Percentiles rank a stretch among this genome's conserved stretches.
phyloP scores from a whole-genome alignment of 2,113 vertebrate genomes.

The Dipodomys ordii region DNA sequence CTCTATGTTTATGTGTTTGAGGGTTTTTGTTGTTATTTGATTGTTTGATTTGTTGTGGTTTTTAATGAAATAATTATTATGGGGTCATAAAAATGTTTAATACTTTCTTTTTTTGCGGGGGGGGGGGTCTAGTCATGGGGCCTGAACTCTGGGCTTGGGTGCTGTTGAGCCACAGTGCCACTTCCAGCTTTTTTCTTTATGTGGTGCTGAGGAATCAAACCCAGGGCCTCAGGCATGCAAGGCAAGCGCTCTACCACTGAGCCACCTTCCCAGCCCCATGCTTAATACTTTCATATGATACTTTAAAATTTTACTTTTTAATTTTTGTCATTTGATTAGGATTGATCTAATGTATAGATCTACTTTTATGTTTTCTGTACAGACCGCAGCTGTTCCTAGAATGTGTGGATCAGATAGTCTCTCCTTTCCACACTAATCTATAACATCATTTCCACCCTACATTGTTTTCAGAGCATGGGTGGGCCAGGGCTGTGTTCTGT shows the following conservation, averaged over 20 bases:
- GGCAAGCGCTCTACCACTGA: too few species aligned
- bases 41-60: background rate
- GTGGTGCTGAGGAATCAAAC: too few species aligned
- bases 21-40: background rate
- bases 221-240: too few species aligned
- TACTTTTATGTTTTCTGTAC: background rate
- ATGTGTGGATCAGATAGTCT: background rate
- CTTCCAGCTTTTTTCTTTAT: too few species aligned
- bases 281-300: background rate
- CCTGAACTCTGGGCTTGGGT: too few species aligned
- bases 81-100: background rate
- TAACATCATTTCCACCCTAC: background rate
- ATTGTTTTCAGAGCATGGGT: background rate
- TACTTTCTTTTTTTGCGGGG: too few species aligned
- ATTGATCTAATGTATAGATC: background rate
- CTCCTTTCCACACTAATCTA: background rate
- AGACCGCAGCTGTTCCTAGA: background rate
- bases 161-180: too few species aligned
- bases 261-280: too few species aligned
- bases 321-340: background rate
- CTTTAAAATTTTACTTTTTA: slow-evolving; percentile 41
- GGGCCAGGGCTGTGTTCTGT: background rate
- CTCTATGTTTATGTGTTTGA: background rate
- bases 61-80: slow-evolving; percentile 28
- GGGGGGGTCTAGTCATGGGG: too few species aligned